These are phyloP conservation scores for Mystacornis crossleyi DNA, from an alignment of 2,113 vertebrate species.

Conservation along the genomic window DNA sequence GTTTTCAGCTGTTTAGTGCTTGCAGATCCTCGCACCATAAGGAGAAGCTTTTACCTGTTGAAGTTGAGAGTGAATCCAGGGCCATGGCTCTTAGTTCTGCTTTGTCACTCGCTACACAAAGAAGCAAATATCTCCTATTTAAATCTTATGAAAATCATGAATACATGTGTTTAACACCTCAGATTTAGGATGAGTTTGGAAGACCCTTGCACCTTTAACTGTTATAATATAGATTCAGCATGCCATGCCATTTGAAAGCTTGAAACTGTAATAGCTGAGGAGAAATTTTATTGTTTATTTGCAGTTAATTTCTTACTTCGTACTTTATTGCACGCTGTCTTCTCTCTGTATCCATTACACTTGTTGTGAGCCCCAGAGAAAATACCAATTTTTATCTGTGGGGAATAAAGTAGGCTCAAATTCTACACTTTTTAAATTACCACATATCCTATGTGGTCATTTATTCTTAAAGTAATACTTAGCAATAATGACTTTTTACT, in stretches of 20 bases:
- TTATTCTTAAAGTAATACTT: conserved; percentile 51
- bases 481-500: conserved; percentile 52
- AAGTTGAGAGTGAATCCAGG: neutral
- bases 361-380: conserved; percentile 28
- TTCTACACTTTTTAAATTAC: conserved; percentile 57
- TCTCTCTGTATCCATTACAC: conserved; percentile 45
- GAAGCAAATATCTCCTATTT: neutral
- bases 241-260: neutral
- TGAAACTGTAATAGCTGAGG: conserved; percentile 17
- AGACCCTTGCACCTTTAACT: neutral
- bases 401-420: conserved; percentile 37
- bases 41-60: neutral
- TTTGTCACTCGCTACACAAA: neutral
- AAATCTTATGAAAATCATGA: neutral
- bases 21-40: neutral
- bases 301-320: conserved; percentile 56
- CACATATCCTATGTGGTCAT: conserved; percentile 33
- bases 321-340: conserved; percentile 36
- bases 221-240: neutral
- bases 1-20: neutral
- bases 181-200: neutral
- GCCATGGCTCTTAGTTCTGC: neutral
- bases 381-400: conserved; percentile 30
- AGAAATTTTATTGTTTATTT: conserved; percentile 47
- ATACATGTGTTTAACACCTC: neutral